Evolutionary conservation across 2,888 invertebrate species (phyloP).

Genomic region (Pemphredon lugubris): DNA sequence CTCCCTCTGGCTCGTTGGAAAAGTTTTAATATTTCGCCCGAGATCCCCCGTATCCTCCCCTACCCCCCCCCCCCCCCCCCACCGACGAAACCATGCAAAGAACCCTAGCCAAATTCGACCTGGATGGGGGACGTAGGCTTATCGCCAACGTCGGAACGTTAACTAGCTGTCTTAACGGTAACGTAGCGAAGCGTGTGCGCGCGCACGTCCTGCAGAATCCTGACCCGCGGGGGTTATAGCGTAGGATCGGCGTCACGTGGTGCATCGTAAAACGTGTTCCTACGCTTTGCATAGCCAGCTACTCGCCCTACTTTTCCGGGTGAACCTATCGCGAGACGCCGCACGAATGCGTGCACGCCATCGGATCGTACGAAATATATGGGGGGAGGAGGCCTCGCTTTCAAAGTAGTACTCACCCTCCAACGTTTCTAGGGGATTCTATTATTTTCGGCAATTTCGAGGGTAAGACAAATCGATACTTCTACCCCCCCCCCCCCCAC

Average conservation of each 20-base stretch:
- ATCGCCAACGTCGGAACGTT: too few species aligned
- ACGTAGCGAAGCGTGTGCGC: constrained; percentile 32
- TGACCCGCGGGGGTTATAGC: constrained; percentile 44
- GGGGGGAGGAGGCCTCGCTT: neutral
- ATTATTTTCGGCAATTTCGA: constrained; percentile 1
- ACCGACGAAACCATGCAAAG: too few species aligned
- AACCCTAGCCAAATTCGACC: too few species aligned
- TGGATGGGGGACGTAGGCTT: too few species aligned
- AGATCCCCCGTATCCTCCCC: too few species aligned
- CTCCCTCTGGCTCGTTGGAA: too few species aligned
- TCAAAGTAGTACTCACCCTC: neutral
- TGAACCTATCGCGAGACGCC: constrained; percentile 23
- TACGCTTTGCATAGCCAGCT: constrained; percentile 52
- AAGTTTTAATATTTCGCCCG: too few species aligned
- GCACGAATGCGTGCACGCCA: constrained; percentile 30
- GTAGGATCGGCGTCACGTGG: constrained; percentile 49
- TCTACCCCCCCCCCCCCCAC: too few species aligned
- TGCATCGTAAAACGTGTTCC: constrained; percentile 52
- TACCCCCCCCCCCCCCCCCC: too few species aligned
- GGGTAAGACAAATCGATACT: neutral
- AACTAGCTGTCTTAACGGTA: constrained; percentile 13
- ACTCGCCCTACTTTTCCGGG: constrained; percentile 38
- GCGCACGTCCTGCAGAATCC: constrained; percentile 59
- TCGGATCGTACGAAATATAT: constrained; percentile 12
- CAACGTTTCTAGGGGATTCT: neutral